Base-by-base conservation (phyloP, 1,140 invertebrate genomes). In the Pissodes strobi region DNA sequence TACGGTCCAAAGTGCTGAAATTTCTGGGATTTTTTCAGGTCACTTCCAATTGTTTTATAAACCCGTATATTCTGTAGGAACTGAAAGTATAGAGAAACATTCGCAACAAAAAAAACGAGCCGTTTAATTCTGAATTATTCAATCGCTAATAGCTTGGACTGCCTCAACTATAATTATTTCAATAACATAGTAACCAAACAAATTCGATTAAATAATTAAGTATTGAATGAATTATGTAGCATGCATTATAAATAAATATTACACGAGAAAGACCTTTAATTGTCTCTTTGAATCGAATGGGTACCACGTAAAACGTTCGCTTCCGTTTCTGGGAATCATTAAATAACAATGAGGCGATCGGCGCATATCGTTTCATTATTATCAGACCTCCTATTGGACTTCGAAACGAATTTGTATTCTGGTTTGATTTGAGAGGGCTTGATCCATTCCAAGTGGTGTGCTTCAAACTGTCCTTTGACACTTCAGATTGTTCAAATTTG, bases 321-420 rank as follows among this genome's bases (percentile, higher is more conserved):
- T 58, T 58, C 55, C 39, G 38, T 46, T 58, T 58, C 55, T 58
- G 23, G 55, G 38, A 43, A 43, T 21, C 23, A 43, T 43, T 45
- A 58, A 45, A 27, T 22, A 38, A 43, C 41, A 58, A 58, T 58
- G 19, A 19, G 15, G 5, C 13, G 22, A 52, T 52, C 1, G 25
- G 3, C 9, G 21, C 23, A 19, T 52, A 4, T 52, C 4, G 9
- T 27, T 27, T 27, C 25, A 9, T 27, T 27, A 27, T 27, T 9
- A 27, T 27, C 25, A 27, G 25, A 27, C 25, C 3, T 27, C 9
- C 25, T 27, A 27, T 27, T 27, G 25, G n/a, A n/a, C n/a, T n/a
- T n/a, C n/a, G n/a, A n/a, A n/a, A n/a, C n/a, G n/a, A n/a, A n/a
- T n/a, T n/a, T n/a, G n/a, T n/a, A n/a, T n/a, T n/a, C n/a, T n/a